Evolutionary conservation across 2,113 vertebrate genomes (phyloP), one percentile per base, ranked within the genome.

Genomic region (Seriola aureovittata): DNA sequence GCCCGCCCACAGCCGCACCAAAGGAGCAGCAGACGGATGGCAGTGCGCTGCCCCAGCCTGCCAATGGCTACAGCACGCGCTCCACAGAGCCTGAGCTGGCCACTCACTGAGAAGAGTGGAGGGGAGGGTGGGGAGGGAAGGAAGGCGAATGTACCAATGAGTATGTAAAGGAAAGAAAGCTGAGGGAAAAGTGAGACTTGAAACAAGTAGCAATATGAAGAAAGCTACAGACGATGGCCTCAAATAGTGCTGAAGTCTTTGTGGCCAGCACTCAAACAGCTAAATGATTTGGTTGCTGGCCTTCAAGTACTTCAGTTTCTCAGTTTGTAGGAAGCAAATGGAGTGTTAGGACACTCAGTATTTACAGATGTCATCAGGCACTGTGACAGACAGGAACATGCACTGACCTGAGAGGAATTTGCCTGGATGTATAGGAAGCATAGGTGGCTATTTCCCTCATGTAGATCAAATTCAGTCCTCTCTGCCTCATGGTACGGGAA

Each of bases 1-100:
- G 78, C 13, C 11, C 78, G 0, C 13, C 88, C 32, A 25, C 85
- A 0, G 50, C 70, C 8, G 38, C 88, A 6, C 48, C 91, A 23
- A 93, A 92, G 75, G 89, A 92, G 32, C 82, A 21, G n/a, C 86
- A 88, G 74, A 57, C 48, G 5, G 93, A 92, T 32, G 66, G 88
- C 80, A 79, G 78, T 19, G 21, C 88, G 1, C 68, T 84, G 73
- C 80, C 92, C 8, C 93, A 92, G 88, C 84, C 93, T 0, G 90
- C 93, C 84, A 96, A 96, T n/a, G 95, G 95, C 81, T 96, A 95
- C 92, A 94, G 91, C 78, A 32, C 89, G 8, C 81, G 80, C 71
- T 79, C 91, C 81, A 80, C 84, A 48, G 91, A 93, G 86, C 85
- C 89, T 0, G 93, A 95, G 84, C 73, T 90, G 65, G 58, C 93